Evolutionary conservation across 2,797 vertebrate genomes (phyloP).

Genomic region (Petrocephalus sullivani): DNA sequence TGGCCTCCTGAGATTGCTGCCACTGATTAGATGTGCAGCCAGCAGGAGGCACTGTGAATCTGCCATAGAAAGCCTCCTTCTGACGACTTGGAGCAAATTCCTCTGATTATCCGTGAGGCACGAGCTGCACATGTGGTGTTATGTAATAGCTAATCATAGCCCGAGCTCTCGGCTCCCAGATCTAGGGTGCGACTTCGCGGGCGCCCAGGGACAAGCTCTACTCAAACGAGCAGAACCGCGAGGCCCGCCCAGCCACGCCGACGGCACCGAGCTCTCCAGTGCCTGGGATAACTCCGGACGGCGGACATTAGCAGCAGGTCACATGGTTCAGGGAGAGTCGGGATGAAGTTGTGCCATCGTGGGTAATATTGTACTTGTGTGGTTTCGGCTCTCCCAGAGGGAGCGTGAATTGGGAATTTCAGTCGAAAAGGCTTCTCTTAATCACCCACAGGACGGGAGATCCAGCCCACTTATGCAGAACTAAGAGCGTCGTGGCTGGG

Average conservation of each 20-base stretch:
- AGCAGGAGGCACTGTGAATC: constrained; percentile 18
- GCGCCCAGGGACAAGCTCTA: no score
- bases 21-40: neutral
- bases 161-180: neutral
- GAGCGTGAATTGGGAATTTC: neutral
- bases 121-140: neutral
- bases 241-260: neutral
- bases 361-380: neutral
- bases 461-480: neutral
- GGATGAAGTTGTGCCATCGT: neutral
- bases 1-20: neutral
- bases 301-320: neutral
- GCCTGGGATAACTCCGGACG: neutral
- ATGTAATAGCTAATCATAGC: neutral
- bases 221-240: neutral
- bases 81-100: neutral
- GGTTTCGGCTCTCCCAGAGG: neutral
- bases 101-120: neutral
- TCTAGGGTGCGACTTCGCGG: neutral
- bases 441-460: neutral
- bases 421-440: neutral
- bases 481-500: neutral
- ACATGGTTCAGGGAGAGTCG: neutral
- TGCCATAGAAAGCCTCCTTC: neutral
- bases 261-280: neutral